phyloP scores from a whole-genome alignment of 1,140 invertebrate genomes.

The Ditylenchus dipsaci region DNA sequence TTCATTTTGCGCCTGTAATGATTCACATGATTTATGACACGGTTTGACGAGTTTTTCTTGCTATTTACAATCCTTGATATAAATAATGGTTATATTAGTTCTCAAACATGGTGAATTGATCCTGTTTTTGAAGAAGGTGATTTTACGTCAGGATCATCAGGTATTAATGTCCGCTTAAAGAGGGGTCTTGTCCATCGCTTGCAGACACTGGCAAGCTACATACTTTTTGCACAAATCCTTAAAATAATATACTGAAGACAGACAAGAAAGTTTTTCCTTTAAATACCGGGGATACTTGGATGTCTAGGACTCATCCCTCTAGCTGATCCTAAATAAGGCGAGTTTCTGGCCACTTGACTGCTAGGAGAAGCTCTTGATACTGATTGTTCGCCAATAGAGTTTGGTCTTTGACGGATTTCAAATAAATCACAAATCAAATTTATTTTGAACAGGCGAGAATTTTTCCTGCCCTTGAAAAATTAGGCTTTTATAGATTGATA shows the following conservation, averaged over 20 bases:
- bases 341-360: not conserved
- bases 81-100: not conserved
- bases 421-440: constrained; percentile 83
- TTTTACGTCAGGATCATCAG: not conserved
- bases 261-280: too few species aligned
- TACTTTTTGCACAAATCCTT: not conserved
- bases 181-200: not conserved
- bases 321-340: not conserved
- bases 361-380: not conserved
- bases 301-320: not conserved
- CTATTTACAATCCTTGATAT: too few species aligned
- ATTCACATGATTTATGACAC: too few species aligned
- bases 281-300: too few species aligned
- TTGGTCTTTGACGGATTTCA: constrained; percentile 61
- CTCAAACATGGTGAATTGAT: constrained; percentile 2
- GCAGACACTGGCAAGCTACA: not conserved
- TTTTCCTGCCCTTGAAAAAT: constrained; percentile 71
- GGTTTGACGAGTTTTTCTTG: too few species aligned
- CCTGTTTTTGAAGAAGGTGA: not conserved
- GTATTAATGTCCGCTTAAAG: not conserved
- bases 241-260: too few species aligned
- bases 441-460: constrained; percentile 91
- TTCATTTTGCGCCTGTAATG: too few species aligned
- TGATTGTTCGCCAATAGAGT: not conserved
- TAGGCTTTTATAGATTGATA: constrained; percentile 16